Percentiles rank a stretch among this genome's conserved stretches.
These are phyloP conservation scores for Poeciliopsis occidentalis DNA, from an alignment of 2,113 vertebrate species.

Conservation along the genomic window DNA sequence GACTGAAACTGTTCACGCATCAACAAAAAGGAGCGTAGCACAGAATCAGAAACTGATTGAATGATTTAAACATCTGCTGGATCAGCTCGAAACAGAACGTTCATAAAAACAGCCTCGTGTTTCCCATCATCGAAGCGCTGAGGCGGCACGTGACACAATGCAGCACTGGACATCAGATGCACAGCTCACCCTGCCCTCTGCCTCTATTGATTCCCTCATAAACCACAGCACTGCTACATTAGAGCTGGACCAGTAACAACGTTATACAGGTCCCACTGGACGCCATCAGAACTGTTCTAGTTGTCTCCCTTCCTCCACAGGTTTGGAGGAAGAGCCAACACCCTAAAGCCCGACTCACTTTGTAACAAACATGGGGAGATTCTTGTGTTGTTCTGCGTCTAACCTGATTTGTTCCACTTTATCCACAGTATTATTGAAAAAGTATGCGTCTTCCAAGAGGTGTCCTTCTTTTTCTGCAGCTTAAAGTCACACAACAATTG, in stretches of 20 bases:
- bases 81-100: slow-evolving; percentile 36
- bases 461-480: neutral
- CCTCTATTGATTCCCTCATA: slow-evolving; percentile 63
- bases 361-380: slow-evolving; percentile 15
- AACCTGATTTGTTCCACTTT: neutral
- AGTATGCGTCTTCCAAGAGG: neutral
- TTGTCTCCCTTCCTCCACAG: neutral
- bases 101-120: slow-evolving; percentile 57
- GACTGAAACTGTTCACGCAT: neutral
- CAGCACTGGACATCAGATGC: slow-evolving; percentile 32
- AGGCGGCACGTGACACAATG: slow-evolving; percentile 42
- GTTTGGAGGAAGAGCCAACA: neutral
- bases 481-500: too few species aligned
- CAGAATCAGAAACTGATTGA: neutral
- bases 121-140: slow-evolving; percentile 48
- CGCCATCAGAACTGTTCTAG: slow-evolving; percentile 17
- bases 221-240: slow-evolving; percentile 53
- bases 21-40: neutral
- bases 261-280: slow-evolving; percentile 45
- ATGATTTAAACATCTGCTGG: neutral
- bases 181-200: slow-evolving; percentile 23
- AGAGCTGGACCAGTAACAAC: slow-evolving; percentile 45
- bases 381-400: slow-evolving; percentile 1
- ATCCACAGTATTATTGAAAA: neutral
- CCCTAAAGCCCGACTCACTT: slow-evolving; percentile 3